Evolutionary conservation across 1,140 invertebrate genomes (phyloP).

Genomic region (Brachionus rubens): DNA sequence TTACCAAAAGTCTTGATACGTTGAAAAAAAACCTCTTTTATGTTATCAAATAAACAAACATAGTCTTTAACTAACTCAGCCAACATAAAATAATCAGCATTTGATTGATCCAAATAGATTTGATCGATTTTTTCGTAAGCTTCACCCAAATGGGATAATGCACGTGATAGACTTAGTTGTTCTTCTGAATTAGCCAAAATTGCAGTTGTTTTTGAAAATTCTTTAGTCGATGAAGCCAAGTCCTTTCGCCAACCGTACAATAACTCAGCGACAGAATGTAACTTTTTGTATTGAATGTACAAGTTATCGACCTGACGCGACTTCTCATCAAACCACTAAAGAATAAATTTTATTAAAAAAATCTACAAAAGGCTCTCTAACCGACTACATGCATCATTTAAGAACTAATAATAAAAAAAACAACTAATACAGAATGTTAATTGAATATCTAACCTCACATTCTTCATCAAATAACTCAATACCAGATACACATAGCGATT

Average conservation of each 20-base stretch:
- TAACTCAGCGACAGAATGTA: conserved; percentile 81
- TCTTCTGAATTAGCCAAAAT: conserved; percentile 91
- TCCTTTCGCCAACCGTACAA: conserved; percentile 71
- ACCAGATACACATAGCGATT: conserved; percentile 16
- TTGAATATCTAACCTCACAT: conserved; percentile 24
- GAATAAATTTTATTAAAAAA: background rate
- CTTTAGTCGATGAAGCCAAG: conserved; percentile 72
- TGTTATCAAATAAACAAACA: conserved; percentile 81
- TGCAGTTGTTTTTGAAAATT: conserved; percentile 80
- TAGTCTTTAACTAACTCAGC: conserved; percentile 93
- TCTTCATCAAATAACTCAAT: conserved; percentile 33
- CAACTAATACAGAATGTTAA: no score
- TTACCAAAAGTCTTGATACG: conserved; percentile 94
- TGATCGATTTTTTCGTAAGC: conserved; percentile 84
- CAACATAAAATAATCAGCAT: conserved; percentile 87
- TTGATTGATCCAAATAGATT: conserved; percentile 82
- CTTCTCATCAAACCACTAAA: conserved; percentile 96
- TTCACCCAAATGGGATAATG: conserved; percentile 86
- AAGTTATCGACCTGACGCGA: conserved; percentile 83
- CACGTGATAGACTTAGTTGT: conserved; percentile 83
- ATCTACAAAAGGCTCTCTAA: no score
- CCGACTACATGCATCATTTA: no score
- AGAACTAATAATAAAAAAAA: no score
- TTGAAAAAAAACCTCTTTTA: conserved; percentile 96
- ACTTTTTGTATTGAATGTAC: conserved; percentile 79